Evolutionary conservation across 1,140 invertebrate genomes (phyloP).

Genomic region (Aphis gossypii): DNA sequence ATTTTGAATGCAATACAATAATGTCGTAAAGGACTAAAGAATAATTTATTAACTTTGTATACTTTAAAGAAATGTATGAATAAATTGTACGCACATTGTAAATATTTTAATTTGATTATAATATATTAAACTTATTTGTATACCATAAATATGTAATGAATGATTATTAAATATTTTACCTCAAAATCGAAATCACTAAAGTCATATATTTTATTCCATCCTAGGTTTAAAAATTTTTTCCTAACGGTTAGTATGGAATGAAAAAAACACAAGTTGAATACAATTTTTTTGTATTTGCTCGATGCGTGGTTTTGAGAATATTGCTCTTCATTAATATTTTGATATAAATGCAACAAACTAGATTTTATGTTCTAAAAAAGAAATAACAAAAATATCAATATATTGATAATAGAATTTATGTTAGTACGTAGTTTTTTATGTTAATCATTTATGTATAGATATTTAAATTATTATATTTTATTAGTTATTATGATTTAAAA

Average conservation of each 20-base stretch:
- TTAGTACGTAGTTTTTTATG: background rate
- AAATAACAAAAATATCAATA: background rate
- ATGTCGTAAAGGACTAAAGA: background rate
- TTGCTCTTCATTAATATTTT: conserved; percentile 81
- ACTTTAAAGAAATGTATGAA: background rate
- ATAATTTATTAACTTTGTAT: background rate
- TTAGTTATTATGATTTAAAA: background rate
- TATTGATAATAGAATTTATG: background rate
- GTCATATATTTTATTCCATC: conserved; percentile 88
- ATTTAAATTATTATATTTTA: background rate
- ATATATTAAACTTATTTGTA: background rate
- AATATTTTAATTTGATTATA: background rate
- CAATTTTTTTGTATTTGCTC: background rate
- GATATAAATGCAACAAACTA: conserved; percentile 86
- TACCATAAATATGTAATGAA: background rate
- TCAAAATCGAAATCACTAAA: conserved; percentile 91
- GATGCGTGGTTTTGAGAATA: conserved; percentile 61
- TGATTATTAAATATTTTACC: conserved; percentile 73
- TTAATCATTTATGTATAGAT: background rate
- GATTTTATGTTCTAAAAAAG: conserved; percentile 72
- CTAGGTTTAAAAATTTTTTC: conserved; percentile 87
- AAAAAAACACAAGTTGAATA: conserved; percentile 33
- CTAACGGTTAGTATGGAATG: background rate
- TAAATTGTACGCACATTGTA: background rate
- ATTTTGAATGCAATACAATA: background rate